Percentiles rank a stretch among this genome's conserved stretches.
These are phyloP conservation scores for Mythimna albipuncta DNA, from an alignment of 2,888 invertebrate species.

Conservation along the genomic window DNA sequence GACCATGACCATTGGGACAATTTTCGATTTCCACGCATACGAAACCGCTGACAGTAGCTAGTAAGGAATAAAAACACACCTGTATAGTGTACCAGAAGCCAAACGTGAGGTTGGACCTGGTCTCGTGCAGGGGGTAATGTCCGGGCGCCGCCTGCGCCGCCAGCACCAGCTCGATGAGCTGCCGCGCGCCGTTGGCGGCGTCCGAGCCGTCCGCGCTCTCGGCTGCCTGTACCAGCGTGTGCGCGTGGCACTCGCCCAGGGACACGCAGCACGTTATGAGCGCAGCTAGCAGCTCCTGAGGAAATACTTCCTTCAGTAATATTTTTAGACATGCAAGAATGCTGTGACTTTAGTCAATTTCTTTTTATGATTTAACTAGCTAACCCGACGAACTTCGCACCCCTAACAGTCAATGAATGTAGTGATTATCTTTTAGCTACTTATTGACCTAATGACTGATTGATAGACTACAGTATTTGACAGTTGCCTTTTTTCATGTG, in stretches of 20 bases:
- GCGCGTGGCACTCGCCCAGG: constrained; percentile 93
- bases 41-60: neutral
- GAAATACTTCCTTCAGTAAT: too few species aligned
- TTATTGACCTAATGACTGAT: too few species aligned
- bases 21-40: too few species aligned
- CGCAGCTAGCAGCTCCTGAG: constrained; percentile 92
- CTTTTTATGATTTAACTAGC: too few species aligned
- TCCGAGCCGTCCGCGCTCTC: constrained; percentile 71
- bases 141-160: constrained; percentile 95
- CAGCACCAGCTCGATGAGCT: constrained; percentile 94
- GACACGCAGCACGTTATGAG: constrained; percentile 93
- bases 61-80: constrained; percentile 81
- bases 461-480: too few species aligned
- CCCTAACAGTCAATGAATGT: too few species aligned
- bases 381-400: too few species aligned
- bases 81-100: constrained; percentile 98
- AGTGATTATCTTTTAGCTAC: too few species aligned
- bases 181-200: constrained; percentile 66
- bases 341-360: too few species aligned
- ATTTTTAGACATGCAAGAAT: too few species aligned
- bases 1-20: too few species aligned
- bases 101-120: constrained; percentile 95
- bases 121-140: constrained; percentile 96
- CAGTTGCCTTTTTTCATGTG: too few species aligned
- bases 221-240: constrained; percentile 80